Percentiles rank a stretch among this genome's conserved stretches.
Evolutionary conservation across 2,888 invertebrate species (phyloP).

Genomic region (Lysandra coridon): DNA sequence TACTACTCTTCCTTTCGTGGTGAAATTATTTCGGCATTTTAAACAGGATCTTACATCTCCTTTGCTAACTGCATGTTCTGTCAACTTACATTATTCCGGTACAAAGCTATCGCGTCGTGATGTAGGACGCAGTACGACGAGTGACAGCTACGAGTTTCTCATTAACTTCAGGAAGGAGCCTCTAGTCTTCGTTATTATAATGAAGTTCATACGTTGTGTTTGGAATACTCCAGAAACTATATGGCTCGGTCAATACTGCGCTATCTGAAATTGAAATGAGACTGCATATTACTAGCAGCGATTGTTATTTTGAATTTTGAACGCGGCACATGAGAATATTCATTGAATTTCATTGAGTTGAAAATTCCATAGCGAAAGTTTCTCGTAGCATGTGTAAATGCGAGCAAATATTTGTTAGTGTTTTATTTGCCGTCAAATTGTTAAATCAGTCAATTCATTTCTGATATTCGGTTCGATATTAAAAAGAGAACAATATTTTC

Average conservation of each 20-base stretch:
- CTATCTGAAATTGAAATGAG: slow-evolving; percentile 21
- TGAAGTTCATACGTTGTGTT: slow-evolving; percentile 12
- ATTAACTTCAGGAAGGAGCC: slow-evolving; percentile 33
- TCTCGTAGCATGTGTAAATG: neutral
- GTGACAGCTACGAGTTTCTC: slow-evolving; percentile 32
- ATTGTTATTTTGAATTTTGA: slow-evolving; percentile 24
- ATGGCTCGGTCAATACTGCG: slow-evolving; percentile 1
- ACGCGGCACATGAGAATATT: neutral
- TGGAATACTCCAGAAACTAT: slow-evolving; percentile 2
- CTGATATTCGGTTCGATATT: neutral
- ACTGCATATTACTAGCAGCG: slow-evolving; percentile 21
- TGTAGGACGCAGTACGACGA: slow-evolving; percentile 29
- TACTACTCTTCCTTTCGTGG: too few relatives aligned
- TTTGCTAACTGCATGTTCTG: neutral
- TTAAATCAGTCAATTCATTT: neutral
- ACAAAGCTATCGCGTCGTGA: slow-evolving; percentile 23
- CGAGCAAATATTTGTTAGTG: neutral
- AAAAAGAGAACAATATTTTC: neutral
- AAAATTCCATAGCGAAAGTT: neutral
- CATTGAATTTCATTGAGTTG: slow-evolving; percentile 16
- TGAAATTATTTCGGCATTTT: neutral
- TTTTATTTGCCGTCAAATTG: neutral
- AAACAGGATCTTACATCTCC: neutral
- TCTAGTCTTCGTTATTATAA: slow-evolving; percentile 26
- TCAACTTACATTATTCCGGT: slow-evolving; percentile 10